These are phyloP conservation scores for Eledone cirrhosa DNA, from an alignment of 2,888 invertebrate species.

Conservation along the genomic window DNA sequence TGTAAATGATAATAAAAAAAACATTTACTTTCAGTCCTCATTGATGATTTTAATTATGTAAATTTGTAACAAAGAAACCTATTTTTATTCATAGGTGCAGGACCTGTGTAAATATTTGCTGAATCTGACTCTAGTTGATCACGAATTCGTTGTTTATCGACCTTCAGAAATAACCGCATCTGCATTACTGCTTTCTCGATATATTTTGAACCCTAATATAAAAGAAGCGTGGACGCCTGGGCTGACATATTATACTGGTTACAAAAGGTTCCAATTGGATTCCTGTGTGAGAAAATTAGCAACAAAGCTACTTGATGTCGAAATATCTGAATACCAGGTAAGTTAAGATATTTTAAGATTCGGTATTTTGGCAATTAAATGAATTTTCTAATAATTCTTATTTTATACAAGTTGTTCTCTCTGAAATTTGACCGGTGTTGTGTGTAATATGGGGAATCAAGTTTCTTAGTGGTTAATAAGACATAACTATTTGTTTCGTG, in stretches of 20 bases:
- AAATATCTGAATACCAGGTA: conserved; percentile 43
- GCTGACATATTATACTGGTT: conserved; percentile 50
- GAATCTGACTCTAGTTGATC: conserved; percentile 47
- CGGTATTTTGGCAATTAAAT: no score
- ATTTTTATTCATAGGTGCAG: conserved; percentile 35
- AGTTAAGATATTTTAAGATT: neutral
- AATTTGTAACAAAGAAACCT: no score
- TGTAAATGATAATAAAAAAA: no score
- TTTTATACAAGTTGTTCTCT: no score
- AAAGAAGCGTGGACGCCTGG: conserved; percentile 44
- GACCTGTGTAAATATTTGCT: conserved; percentile 48
- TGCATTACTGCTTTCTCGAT: conserved; percentile 49
- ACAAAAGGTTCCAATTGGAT: conserved; percentile 43
- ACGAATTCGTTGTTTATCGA: conserved; percentile 42
- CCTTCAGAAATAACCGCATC: conserved; percentile 52
- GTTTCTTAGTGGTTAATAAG: no score
- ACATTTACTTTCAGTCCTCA: no score
- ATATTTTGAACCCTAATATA: conserved; percentile 36
- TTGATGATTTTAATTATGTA: no score
- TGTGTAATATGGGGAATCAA: no score
- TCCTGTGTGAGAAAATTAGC: conserved; percentile 41
- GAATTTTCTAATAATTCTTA: no score
- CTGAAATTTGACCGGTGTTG: no score
- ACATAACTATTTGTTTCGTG: no score
- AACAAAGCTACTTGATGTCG: conserved; percentile 39